phyloP scores from a whole-genome alignment of 2,113 vertebrate species.

The Gymnocephalus cernua region DNA sequence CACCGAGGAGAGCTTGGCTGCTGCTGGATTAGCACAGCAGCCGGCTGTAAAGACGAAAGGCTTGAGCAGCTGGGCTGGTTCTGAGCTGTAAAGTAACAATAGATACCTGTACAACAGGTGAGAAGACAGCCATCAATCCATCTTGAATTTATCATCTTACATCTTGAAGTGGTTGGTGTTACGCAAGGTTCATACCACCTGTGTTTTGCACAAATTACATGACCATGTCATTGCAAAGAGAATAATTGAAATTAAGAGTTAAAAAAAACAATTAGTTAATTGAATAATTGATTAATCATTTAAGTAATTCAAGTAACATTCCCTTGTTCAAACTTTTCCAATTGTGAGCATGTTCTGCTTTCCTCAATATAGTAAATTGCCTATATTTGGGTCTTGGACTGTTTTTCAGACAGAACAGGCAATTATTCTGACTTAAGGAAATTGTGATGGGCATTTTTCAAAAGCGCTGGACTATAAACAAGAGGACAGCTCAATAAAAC shows the following conservation, averaged over 20 bases:
- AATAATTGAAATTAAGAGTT: not conserved
- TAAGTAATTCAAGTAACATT: not conserved
- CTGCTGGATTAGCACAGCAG: not conserved
- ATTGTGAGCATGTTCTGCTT: too few species aligned
- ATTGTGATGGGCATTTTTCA: too few species aligned
- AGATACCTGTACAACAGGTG: slow-evolving; percentile 25
- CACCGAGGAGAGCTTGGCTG: not conserved
- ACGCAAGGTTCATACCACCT: too few species aligned
- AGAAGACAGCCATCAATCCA: slow-evolving; percentile 13
- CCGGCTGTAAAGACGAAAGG: not conserved
- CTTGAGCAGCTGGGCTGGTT: slow-evolving; percentile 23
- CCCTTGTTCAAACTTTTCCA: not conserved
- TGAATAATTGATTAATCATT: not conserved
- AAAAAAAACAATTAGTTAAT: not conserved
- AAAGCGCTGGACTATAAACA: not conserved
- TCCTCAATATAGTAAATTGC: not conserved
- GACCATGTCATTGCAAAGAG: too few species aligned
- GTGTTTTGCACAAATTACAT: too few species aligned
- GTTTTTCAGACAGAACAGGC: not conserved
- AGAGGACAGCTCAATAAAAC: not conserved
- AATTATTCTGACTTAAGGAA: too few species aligned
- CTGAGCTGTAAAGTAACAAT: slow-evolving; percentile 28
- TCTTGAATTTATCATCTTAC: not conserved
- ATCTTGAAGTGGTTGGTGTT: not conserved
- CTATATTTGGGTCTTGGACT: not conserved